Conservation (phyloP, 2,797 vertebrate genomes). For the Phrynocephalus vlangalii region DNA sequence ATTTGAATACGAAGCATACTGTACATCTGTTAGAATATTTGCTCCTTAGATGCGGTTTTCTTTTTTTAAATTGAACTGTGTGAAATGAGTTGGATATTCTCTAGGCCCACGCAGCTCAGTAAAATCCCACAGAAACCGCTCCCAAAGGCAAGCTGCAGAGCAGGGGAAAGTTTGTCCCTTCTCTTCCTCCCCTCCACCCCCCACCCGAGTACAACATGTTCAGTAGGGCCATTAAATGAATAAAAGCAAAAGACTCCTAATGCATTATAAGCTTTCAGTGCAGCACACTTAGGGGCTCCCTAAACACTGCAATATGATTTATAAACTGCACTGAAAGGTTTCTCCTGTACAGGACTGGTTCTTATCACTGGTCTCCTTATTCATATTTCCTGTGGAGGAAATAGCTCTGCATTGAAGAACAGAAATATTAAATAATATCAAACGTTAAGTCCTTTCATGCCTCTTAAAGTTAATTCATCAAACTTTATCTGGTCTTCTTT, state of each 20-base stretch:
- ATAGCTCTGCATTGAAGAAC: conserved; percentile 51
- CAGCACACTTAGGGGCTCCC: conserved; percentile 51
- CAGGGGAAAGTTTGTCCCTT: conserved; percentile 24
- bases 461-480: conserved; percentile 41
- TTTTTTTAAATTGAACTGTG: background rate
- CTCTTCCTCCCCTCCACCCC: conserved; percentile 41
- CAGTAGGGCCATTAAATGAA: conserved; percentile 46
- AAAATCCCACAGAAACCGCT: conserved; percentile 35
- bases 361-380: conserved; percentile 55
- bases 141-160: conserved; percentile 30
- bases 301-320: conserved; percentile 57
- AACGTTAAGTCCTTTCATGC: conserved; percentile 32
- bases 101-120: conserved; percentile 17
- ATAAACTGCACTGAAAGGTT: conserved; percentile 62
- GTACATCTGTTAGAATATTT: conserved; percentile 18
- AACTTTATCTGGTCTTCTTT: conserved; percentile 27
- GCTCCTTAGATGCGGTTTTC: conserved; percentile 14
- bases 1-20: background rate
- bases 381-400: conserved; percentile 65
- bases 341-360: conserved; percentile 37
- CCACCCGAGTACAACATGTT: conserved; percentile 17
- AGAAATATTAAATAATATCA: conserved; percentile 65
- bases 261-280: conserved; percentile 47
- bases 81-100: conserved; percentile 2
- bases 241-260: conserved; percentile 57